These are phyloP conservation scores for Odocoileus virginianus DNA, from an alignment of 2,113 vertebrate genomes.

Conservation along the genomic window DNA sequence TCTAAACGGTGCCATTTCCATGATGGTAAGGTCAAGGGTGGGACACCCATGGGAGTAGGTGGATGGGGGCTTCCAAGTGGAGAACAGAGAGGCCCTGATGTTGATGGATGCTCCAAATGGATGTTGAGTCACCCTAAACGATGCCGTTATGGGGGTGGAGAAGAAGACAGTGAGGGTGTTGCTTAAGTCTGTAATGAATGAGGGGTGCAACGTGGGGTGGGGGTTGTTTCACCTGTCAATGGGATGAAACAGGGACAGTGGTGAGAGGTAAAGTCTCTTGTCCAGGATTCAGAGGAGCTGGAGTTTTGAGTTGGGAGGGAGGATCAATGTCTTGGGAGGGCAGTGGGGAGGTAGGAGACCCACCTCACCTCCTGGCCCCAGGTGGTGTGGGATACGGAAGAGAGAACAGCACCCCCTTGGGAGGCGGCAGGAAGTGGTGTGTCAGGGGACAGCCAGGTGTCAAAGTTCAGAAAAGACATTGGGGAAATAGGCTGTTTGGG, in stretches of 20 bases:
- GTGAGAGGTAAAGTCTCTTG: not conserved
- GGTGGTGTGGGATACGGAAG: not conserved
- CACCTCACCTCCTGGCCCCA: no score
- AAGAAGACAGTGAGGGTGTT: not conserved
- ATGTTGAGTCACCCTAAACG: not conserved
- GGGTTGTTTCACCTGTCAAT: not conserved
- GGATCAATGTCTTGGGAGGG: not conserved
- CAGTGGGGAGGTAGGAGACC: not conserved
- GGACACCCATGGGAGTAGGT: not conserved
- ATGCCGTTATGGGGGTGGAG: not conserved
- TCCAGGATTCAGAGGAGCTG: not conserved
- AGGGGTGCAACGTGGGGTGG: accelerated
- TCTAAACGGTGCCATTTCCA: not conserved
- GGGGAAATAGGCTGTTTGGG: not conserved
- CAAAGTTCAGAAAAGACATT: not conserved
- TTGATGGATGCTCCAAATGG: not conserved
- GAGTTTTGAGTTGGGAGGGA: not conserved
- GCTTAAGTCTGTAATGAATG: not conserved
- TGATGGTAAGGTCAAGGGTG: not conserved
- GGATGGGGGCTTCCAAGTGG: not conserved
- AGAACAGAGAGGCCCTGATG: not conserved
- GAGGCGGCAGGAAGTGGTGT: not conserved
- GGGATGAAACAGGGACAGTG: not conserved
- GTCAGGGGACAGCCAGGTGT: not conserved
- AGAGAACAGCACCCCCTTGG: not conserved